Percentiles rank a stretch among this genome's conserved stretches.
Evolutionary conservation across 2,113 vertebrate species (phyloP).

Genomic region (Perccottus glenii): DNA sequence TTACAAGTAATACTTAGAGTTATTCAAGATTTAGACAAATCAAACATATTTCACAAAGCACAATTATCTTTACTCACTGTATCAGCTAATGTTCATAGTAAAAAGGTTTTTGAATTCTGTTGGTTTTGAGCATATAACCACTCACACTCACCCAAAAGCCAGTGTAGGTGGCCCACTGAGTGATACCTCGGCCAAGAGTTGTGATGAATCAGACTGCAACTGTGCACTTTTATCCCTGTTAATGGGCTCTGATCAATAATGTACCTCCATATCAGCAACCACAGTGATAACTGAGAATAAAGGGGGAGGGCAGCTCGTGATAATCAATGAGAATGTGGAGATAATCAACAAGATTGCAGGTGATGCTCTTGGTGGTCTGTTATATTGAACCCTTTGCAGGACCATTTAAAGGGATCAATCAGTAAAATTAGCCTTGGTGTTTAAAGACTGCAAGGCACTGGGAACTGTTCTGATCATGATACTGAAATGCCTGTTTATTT

Average conservation of each 20-base stretch:
- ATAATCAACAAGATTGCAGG: conserved; percentile 59
- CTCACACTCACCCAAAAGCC: conserved; percentile 12
- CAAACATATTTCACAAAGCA: background rate
- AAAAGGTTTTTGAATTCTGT: background rate
- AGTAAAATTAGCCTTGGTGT: conserved; percentile 1
- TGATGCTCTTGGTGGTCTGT: conserved; percentile 34
- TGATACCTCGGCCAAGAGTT: conserved; percentile 19
- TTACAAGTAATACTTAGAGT: conserved; percentile 21
- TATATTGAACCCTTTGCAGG: conserved; percentile 34
- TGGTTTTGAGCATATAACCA: background rate
- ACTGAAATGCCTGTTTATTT: background rate
- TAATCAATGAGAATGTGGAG: conserved; percentile 60
- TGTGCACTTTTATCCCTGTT: conserved; percentile 53
- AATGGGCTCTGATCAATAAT: conserved; percentile 63
- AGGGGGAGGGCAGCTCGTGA: conserved; percentile 16
- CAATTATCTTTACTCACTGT: too few species aligned
- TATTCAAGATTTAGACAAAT: conserved; percentile 32
- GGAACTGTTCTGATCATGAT: conserved; percentile 23
- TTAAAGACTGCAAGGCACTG: background rate
- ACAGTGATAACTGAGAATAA: conserved; percentile 42
- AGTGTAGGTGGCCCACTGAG: conserved; percentile 30
- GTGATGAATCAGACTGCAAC: conserved; percentile 50
- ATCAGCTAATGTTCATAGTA: too few species aligned
- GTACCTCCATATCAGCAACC: conserved; percentile 45
- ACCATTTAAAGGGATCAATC: conserved; percentile 43